A percentile compares a stretch with the other conserved stretches of the same genome.
phyloP scores from a whole-genome alignment of 1,140 invertebrate species.

The Nephila pilipes region DNA sequence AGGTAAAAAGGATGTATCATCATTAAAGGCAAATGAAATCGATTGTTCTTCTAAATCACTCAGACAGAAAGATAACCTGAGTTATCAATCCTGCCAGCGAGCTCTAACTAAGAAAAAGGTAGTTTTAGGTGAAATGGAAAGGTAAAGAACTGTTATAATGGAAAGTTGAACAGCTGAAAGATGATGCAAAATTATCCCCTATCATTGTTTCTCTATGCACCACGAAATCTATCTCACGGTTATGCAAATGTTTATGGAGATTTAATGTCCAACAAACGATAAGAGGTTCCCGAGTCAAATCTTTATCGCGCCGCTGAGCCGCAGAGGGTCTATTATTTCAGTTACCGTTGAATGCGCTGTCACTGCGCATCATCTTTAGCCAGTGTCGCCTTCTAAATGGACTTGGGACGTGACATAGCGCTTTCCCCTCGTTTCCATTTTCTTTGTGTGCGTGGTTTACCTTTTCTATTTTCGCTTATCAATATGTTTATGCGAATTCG shows the following conservation, averaged over 20 bases:
- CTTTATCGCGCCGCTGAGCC: conserved; percentile 47
- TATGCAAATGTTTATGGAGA: conserved; percentile 75
- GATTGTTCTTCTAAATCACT: conserved; percentile 23
- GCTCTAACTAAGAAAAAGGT: conserved; percentile 1
- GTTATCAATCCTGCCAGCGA: conserved; percentile 1
- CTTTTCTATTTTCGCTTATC: background rate
- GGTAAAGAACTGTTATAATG: conserved; percentile 64
- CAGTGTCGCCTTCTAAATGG: conserved; percentile 54
- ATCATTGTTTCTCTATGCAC: conserved; percentile 61
- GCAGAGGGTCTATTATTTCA: conserved; percentile 67
- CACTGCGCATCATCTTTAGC: conserved; percentile 35
- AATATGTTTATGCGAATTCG: background rate
- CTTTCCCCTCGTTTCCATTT: background rate
- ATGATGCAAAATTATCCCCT: conserved; percentile 61
- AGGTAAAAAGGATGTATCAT: background rate
- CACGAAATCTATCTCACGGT: conserved; percentile 71
- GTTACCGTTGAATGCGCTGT: conserved; percentile 68
- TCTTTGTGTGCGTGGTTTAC: background rate
- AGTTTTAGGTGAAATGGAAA: conserved; percentile 27
- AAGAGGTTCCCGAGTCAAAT: conserved; percentile 46
- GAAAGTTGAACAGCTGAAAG: conserved; percentile 52
- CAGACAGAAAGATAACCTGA: conserved; percentile 6
- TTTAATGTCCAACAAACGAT: conserved; percentile 67
- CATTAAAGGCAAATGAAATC: conserved; percentile 16
- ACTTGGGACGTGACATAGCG: background rate